Percentiles rank a stretch among this genome's conserved stretches.
phyloP scores from a whole-genome alignment of 2,113 vertebrate species.

The Esox niger region DNA sequence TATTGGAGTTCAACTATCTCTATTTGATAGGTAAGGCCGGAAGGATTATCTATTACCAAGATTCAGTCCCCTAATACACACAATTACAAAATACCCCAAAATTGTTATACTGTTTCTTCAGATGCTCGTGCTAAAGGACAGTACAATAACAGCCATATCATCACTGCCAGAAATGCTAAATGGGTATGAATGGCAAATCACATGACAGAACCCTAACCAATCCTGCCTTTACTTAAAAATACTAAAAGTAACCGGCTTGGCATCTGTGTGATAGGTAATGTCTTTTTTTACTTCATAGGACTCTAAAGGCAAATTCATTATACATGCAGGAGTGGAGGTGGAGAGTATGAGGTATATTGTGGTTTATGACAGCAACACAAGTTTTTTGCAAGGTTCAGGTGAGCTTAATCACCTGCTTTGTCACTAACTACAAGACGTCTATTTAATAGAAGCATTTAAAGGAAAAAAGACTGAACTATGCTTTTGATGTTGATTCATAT shows the following conservation, averaged over 20 bases:
- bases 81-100: neutral
- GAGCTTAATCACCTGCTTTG: conserved; percentile 2
- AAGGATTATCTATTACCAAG: neutral
- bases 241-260: neutral
- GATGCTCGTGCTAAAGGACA: conserved; percentile 78
- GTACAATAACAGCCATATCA: conserved; percentile 78
- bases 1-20: conserved; percentile 3
- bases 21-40: conserved; percentile 7
- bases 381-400: conserved; percentile 56
- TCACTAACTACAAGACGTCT: neutral
- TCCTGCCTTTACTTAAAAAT: neutral
- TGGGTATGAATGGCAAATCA: conserved; percentile 57
- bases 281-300: conserved; percentile 58
- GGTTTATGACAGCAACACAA: conserved; percentile 78
- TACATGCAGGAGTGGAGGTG: conserved; percentile 71
- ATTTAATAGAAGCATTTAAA: neutral
- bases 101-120: conserved; percentile 36
- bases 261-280: neutral
- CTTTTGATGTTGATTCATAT: no score
- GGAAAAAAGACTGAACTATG: no score
- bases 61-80: neutral
- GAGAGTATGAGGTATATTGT: conserved; percentile 76
- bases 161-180: conserved; percentile 76
- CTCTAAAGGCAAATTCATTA: conserved; percentile 56
- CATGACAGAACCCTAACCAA: neutral